Evolutionary conservation across 2,888 invertebrate genomes (phyloP), one percentile per base, ranked within the genome.

Genomic region (Apodemia zela): DNA sequence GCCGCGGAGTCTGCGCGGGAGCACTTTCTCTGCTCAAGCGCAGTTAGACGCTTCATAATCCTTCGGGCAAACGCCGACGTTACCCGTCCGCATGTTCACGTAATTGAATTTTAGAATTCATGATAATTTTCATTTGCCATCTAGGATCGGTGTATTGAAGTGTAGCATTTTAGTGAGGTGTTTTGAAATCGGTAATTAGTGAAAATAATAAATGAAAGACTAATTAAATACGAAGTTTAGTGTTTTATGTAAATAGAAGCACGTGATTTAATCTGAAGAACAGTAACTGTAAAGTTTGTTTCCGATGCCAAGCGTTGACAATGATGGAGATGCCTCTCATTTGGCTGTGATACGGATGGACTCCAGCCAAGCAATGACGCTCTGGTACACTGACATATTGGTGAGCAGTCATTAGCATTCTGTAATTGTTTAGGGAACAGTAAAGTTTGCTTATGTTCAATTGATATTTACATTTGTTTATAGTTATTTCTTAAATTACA

Each of bases 321-420:
- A 86, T 87, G 86, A 82, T 81, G 87, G 82, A 74, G 81, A 76
- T 74, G 77, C 75, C 76, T 74, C 75, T 78, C 78, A 75, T 72
- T 71, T 83, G 77, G 76, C 76, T 77, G 75, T 89, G 89, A 89
- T 87, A 85, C 77, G 74, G 71, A 78, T 89, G 91, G 89, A 88
- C 77, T 72, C 71, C 76, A 69, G 90, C 90, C 91, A 90, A 90
- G 72, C 78, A 77, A 91, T 91, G 91, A 91, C 91, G 80, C 86
- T 91, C 72, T 91, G 91, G 91, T 91, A 91, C 81, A 89, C 89
- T 71, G 87, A 91, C 77, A 80, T 90, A 84, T 77, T 89, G 91
- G 91, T 91, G 81, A 91, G 89, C 79, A 73, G 77, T 73, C 72
- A 69, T 70, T 69, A 67, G 61, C 61, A 49, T 60, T 60, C 51